Base-by-base conservation (phyloP, 2,888 invertebrate genomes). In the Gymnoscelis rufifasciata region DNA sequence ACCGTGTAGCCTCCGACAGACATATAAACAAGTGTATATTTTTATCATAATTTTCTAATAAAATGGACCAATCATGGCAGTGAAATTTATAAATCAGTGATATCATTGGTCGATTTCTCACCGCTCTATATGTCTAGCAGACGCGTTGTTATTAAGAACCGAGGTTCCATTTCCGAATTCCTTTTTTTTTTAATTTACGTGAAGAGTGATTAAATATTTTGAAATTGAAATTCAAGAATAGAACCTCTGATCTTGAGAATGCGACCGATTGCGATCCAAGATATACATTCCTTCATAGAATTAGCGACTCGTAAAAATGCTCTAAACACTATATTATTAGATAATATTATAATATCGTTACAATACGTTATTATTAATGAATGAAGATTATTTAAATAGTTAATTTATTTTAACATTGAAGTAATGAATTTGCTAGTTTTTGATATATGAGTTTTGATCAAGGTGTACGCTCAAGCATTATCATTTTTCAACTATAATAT, bases 11-110 rank as follows among this genome's bases (percentile, higher is more conserved):
- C 78, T 83, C 84, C 84, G 84, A 80, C 78, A 84, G 87, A 86
- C 84, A 86, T 84, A 86, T 84, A 81, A 86, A 82, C 80, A 79
- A 78, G 86, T 83, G 83, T 83, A 79, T 75, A 78, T 66, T 19
- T 3, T 19, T 19, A 3, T 63, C 74, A 69, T 76, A 69, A 73
- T 72, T 74, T 76, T 6, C 78, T 86, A 82, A 74, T 84, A 86
- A 33, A 87, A 87, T 78, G 84, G 87, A 87, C 87, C 87, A 87
- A 87, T 83, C 83, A 87, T 81, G 87, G 84, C 87, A 87, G 86
- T 86, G 86, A 84, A 70, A 62, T 10, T 62, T 71, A 62, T 56
- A 58, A 72, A 81, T 57, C 86, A 84, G 75, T 86, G 86, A 80
- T 77, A 82, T 84, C 83, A 87, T 86, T 87, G 87, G 87, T 87